Conservation (phyloP, 2,797 vertebrate species). For the Rhinophrynus dorsalis region DNA sequence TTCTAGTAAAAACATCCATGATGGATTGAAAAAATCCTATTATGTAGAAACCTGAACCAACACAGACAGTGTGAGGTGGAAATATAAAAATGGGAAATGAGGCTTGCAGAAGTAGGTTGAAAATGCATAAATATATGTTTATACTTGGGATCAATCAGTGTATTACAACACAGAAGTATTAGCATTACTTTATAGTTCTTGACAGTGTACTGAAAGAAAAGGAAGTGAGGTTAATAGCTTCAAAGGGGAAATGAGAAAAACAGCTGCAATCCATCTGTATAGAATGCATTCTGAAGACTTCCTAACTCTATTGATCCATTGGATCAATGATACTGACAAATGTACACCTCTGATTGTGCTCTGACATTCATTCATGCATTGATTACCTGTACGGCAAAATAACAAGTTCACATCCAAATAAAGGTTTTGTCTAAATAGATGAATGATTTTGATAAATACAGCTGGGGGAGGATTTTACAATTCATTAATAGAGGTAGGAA, state of each 20-base stretch:
- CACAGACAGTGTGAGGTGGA: neutral
- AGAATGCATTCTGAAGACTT: neutral
- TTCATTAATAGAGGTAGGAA: too few species aligned
- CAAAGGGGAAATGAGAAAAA: slow-evolving; percentile 1
- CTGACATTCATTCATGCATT: too few species aligned
- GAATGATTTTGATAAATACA: too few species aligned
- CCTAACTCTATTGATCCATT: neutral
- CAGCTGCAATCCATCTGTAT: neutral
- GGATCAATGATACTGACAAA: neutral
- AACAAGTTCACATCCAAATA: too few species aligned
- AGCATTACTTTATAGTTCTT: slow-evolving; percentile 15
- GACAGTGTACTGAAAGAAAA: slow-evolving; percentile 29
- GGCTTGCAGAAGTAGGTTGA: neutral
- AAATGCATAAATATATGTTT: neutral
- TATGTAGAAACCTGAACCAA: neutral
- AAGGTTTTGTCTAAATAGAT: too few species aligned
- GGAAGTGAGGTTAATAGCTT: neutral
- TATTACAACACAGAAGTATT: neutral
- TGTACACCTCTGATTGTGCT: too few species aligned
- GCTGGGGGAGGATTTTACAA: neutral
- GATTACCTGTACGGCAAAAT: too few species aligned
- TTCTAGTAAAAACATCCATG: too few species aligned
- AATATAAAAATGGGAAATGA: neutral
- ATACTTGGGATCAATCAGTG: neutral
- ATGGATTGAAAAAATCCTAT: neutral